phyloP scores from a whole-genome alignment of 2,888 invertebrate genomes.

The Charanyca ferruginea region DNA sequence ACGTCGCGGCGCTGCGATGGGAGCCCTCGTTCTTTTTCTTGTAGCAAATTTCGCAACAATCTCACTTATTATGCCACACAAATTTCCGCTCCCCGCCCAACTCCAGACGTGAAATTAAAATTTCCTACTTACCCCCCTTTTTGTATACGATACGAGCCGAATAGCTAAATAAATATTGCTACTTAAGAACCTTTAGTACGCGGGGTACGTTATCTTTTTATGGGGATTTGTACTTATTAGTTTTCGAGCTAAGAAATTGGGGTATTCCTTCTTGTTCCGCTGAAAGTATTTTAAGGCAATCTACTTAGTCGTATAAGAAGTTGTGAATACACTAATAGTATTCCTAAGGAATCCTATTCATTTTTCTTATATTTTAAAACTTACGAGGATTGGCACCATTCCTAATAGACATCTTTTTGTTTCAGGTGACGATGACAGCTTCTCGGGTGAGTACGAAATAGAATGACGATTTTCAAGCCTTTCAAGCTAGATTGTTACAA shows the following conservation, averaged over 20 bases:
- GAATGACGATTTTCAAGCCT: slow-evolving; percentile 8
- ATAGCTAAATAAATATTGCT: slow-evolving; percentile 89
- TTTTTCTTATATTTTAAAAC: background rate
- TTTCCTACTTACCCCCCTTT: slow-evolving; percentile 88
- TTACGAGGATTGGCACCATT: background rate
- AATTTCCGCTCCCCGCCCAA: slow-evolving; percentile 89
- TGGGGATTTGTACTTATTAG: slow-evolving; percentile 67
- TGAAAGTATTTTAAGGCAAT: slow-evolving; percentile 27
- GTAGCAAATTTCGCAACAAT: slow-evolving; percentile 91
- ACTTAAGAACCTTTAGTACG: slow-evolving; percentile 79
- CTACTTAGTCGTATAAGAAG: slow-evolving; percentile 32
- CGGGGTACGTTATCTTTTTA: slow-evolving; percentile 72
- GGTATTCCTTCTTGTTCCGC: slow-evolving; percentile 32
- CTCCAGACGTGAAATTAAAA: slow-evolving; percentile 90
- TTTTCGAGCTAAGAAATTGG: slow-evolving; percentile 58
- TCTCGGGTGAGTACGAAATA: slow-evolving; percentile 46
- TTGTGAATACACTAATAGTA: background rate
- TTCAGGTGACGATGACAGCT: slow-evolving; percentile 61
- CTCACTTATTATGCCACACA: slow-evolving; percentile 92
- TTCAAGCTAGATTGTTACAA: background rate
- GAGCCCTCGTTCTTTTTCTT: slow-evolving; percentile 91
- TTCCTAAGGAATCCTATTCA: background rate
- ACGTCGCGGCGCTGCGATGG: slow-evolving; percentile 71
- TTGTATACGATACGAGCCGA: slow-evolving; percentile 82
- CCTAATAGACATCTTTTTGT: slow-evolving; percentile 24